These are phyloP conservation scores for Rapana venosa DNA, from an alignment of 2,888 invertebrate genomes.

Conservation along the genomic window DNA sequence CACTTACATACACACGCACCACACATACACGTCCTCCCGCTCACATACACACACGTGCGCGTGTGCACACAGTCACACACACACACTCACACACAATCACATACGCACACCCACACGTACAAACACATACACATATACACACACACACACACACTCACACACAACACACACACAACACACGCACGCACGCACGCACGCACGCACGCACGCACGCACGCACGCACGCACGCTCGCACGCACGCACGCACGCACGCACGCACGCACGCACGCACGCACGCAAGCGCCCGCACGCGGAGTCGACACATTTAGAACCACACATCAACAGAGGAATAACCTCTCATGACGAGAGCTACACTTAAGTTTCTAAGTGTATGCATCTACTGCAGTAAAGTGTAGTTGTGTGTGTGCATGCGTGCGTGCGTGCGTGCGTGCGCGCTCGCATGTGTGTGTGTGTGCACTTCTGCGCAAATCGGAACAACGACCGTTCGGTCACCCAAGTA, in stretches of 20 bases:
- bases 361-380: too few relatives aligned
- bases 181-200: constrained; percentile 13
- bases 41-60: too few relatives aligned
- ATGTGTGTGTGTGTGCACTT: not conserved
- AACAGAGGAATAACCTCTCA: too few relatives aligned
- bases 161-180: not conserved
- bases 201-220: constrained; percentile 15
- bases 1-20: too few relatives aligned
- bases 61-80: too few relatives aligned
- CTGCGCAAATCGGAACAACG: not conserved
- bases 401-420: not conserved
- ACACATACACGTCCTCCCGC: too few relatives aligned
- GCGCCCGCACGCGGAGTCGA: not conserved
- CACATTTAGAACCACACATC: not conserved
- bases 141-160: constrained; percentile 1
- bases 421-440: not conserved
- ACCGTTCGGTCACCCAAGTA: too few relatives aligned
- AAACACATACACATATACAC: too few relatives aligned
- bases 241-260: constrained; percentile 15
- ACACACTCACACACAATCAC: too few relatives aligned
- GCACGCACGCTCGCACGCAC: not conserved
- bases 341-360: too few relatives aligned
- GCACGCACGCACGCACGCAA: constrained; percentile 11
- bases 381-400: not conserved
- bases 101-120: too few relatives aligned